These are phyloP conservation scores for Monochamus alternatus DNA, from an alignment of 2,888 invertebrate genomes.

Conservation along the genomic window DNA sequence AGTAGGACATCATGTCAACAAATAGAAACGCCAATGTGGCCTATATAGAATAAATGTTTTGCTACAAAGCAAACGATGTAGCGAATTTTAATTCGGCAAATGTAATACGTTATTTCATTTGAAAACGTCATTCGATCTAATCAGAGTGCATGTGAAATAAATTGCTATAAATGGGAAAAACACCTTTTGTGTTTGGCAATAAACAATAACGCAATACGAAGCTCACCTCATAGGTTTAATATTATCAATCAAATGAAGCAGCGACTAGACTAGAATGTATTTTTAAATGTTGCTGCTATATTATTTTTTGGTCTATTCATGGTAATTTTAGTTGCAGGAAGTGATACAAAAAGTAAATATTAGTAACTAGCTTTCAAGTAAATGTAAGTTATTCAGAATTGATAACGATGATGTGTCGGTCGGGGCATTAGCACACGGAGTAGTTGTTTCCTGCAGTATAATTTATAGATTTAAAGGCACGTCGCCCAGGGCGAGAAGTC, in stretches of 20 bases:
- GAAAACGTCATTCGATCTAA: slow-evolving; percentile 49
- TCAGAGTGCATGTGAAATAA: slow-evolving; percentile 48
- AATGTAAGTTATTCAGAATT: too few relatives aligned
- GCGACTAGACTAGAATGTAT: slow-evolving; percentile 30
- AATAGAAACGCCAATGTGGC: slow-evolving; percentile 6
- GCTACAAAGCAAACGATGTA: slow-evolving; percentile 49
- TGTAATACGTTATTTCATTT: slow-evolving; percentile 50
- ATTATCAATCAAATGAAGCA: slow-evolving; percentile 54
- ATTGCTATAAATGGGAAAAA: slow-evolving; percentile 49
- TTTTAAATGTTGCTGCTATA: too few relatives aligned
- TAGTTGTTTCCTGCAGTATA: too few relatives aligned
- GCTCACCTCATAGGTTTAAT: slow-evolving; percentile 53
- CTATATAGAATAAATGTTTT: slow-evolving; percentile 33
- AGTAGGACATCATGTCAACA: not conserved
- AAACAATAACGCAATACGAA: slow-evolving; percentile 62
- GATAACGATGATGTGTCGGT: too few relatives aligned
- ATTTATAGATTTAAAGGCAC: too few relatives aligned
- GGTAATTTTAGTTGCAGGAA: too few relatives aligned
- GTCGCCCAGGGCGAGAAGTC: too few relatives aligned
- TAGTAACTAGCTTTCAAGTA: too few relatives aligned
- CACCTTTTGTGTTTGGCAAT: slow-evolving; percentile 64
- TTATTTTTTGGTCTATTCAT: too few relatives aligned
- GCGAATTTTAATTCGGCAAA: slow-evolving; percentile 52
- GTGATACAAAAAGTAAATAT: too few relatives aligned
- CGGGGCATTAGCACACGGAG: too few relatives aligned